phyloP scores from a whole-genome alignment of 2,113 vertebrate species.

The Campylomormyrus numenius region DNA sequence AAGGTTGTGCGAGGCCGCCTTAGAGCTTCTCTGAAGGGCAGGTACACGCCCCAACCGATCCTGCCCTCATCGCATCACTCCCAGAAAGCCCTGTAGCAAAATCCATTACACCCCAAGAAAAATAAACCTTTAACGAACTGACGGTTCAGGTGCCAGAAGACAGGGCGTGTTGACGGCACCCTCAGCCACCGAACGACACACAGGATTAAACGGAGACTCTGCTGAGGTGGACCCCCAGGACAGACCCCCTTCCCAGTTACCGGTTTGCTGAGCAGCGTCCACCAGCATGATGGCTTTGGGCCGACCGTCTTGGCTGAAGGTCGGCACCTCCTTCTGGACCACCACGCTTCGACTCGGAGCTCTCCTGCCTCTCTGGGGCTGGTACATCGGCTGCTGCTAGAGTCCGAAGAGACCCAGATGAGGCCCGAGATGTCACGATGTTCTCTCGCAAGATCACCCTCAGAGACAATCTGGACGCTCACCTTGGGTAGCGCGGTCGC shows the following conservation, averaged over 20 bases:
- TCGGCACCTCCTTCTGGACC: conserved; percentile 85
- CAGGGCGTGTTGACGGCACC: background rate
- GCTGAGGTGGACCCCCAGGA: background rate
- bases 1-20: background rate
- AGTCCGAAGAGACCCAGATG: background rate
- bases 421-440: background rate
- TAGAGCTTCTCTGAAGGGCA: background rate
- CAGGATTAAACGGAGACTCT: background rate
- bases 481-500: conserved; percentile 74
- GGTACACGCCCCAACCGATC: background rate
- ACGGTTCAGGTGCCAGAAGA: background rate
- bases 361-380: conserved; percentile 72
- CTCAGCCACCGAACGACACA: background rate
- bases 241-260: conserved; percentile 45
- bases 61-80: background rate
- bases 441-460: background rate
- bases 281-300: conserved; percentile 86
- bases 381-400: conserved; percentile 45
- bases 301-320: conserved; percentile 75
- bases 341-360: conserved; percentile 81
- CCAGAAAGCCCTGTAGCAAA: background rate
- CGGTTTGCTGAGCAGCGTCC: conserved; percentile 93
- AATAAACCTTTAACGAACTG: background rate
- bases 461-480: conserved; percentile 27
- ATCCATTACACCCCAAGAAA: background rate